Conservation (phyloP, 2,888 invertebrate genomes). For the Nycteola revayana region DNA sequence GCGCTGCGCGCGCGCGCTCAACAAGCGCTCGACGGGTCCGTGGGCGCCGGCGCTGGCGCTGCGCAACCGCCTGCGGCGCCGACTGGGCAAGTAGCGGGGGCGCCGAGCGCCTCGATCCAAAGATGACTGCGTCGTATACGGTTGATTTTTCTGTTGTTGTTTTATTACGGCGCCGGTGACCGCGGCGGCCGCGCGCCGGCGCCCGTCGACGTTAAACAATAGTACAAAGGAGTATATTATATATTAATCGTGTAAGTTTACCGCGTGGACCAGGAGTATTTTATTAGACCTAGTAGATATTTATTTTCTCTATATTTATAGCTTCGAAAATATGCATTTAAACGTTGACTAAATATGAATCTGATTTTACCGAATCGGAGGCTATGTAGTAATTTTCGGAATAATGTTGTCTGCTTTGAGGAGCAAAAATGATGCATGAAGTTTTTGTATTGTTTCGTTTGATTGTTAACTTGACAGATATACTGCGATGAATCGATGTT, state of each 20-base stretch:
- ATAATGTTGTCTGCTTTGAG: constrained; percentile 31
- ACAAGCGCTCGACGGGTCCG: constrained; percentile 57
- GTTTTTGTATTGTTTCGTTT: too few species aligned
- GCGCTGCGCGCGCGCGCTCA: constrained; percentile 44
- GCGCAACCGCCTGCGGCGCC: constrained; percentile 67
- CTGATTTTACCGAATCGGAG: constrained; percentile 58
- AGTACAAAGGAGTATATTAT: constrained; percentile 72
- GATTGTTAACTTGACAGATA: too few species aligned
- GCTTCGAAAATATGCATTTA: constrained; percentile 68
- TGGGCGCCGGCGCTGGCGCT: constrained; percentile 71
- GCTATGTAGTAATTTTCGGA: constrained; percentile 43
- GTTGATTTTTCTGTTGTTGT: constrained; percentile 61
- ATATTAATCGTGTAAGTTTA: constrained; percentile 70
- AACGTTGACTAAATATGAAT: constrained; percentile 61
- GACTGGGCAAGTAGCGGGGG: constrained; percentile 62
- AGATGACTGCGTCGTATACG: constrained; percentile 69
- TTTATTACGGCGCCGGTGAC: constrained; percentile 22
- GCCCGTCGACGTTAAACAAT: constrained; percentile 54
- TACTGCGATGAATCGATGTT: too few species aligned
- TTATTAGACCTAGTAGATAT: constrained; percentile 69
- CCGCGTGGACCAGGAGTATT: constrained; percentile 73
- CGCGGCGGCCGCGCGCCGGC: constrained; percentile 16
- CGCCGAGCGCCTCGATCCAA: constrained; percentile 50
- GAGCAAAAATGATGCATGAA: constrained; percentile 30
- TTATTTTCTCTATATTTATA: constrained; percentile 72